Base-by-base conservation (phyloP, 2,797 vertebrate genomes). In the Poeciliopsis paucimaculata region DNA sequence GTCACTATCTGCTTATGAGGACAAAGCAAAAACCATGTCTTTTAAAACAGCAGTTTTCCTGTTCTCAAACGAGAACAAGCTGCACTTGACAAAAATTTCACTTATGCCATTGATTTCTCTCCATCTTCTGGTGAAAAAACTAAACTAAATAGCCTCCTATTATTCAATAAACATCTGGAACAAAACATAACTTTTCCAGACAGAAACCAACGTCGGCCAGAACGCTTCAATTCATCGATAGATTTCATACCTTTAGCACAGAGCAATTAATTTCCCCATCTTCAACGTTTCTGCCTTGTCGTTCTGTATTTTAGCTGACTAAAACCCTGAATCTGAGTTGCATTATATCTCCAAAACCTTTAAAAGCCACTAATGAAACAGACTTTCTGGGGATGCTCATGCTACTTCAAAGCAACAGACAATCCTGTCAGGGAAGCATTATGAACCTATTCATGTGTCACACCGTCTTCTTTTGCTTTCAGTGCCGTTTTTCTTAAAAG, bases 161-260 rank as follows among this genome's bases (percentile, higher is more conserved):
- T 82, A 68, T 83, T 86, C 60, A 87, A 77, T 77, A 86, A 91
- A 87, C 70, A 82, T 15, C 64, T 64, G 84, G 87, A 78, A 82
- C 82, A 87, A 77, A 77, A 46, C 51, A 76, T 77, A 11, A 68
- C 72, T 47, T 41, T 16, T n/a, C 28, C 34, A 15, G 3, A 43
- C 39, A 77, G 8, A 73, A 51, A 74, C 47, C 31, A 68, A 70
- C 49, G 77, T 73, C 5, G 74, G 57, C 79, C 72, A 39, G 49
- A 75, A 82, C 49, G 0, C 55, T 75, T 88, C 49, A 20, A 43
- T 79, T 82, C 18, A 7, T 73, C 75, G 64, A 90, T 76, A 84
- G 68, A 89, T 85, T 72, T 34, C 34, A 66, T 71, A 72, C 13
- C 66, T 73, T 31, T 4, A 41, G 64, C 20, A 13, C 64, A 68